A percentile compares a stretch with the other conserved stretches of the same genome.
Evolutionary conservation across 2,113 vertebrate species (phyloP).

Genomic region (Sinocyclocheilus grahami): DNA sequence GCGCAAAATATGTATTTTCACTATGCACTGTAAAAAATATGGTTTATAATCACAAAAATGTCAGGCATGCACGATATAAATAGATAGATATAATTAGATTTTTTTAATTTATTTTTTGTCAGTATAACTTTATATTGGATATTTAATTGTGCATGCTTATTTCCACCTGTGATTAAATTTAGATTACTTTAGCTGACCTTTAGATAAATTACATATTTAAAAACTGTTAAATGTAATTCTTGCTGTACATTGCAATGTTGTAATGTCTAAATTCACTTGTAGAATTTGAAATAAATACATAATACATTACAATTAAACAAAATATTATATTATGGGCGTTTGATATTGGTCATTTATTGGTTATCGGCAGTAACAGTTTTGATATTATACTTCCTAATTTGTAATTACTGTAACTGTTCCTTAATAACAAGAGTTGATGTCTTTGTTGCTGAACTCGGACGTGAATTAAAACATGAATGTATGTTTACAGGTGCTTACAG

Average conservation of each 20-base stretch:
- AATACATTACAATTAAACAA: too few species aligned
- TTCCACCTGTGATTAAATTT: not conserved
- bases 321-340: too few species aligned
- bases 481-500: slow-evolving; percentile 81
- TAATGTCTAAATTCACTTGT: not conserved
- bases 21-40: not conserved
- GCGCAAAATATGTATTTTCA: too few species aligned
- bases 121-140: not conserved
- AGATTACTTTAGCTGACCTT: not conserved
- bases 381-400: not conserved
- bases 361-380: too few species aligned
- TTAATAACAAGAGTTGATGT: not conserved
- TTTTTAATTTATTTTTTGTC: not conserved
- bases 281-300: too few species aligned
- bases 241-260: not conserved
- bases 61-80: not conserved
- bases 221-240: not conserved
- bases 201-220: not conserved
- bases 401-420: not conserved
- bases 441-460: not conserved
- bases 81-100: too few species aligned
- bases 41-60: not conserved
- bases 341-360: too few species aligned
- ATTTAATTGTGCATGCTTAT: not conserved
- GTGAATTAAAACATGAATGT: not conserved